Conservation (phyloP, 2,797 vertebrate genomes). For the Bothrops alternatus region DNA sequence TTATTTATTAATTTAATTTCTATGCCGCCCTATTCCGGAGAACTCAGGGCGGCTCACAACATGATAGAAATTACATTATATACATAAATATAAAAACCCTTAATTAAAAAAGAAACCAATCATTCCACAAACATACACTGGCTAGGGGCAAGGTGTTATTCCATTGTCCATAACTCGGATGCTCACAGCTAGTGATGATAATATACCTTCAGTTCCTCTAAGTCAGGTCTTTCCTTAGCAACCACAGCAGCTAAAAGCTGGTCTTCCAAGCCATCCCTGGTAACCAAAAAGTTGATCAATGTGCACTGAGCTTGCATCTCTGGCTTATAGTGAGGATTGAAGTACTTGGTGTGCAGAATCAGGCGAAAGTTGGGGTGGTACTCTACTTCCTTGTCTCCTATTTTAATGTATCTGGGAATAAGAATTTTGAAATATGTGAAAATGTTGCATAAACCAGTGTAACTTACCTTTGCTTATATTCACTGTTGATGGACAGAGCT, state of each 20-base stretch:
- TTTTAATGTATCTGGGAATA: conserved; percentile 66
- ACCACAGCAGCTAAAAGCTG: conserved; percentile 75
- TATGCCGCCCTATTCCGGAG: too few species aligned
- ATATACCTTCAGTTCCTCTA: conserved; percentile 72
- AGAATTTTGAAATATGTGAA: background rate
- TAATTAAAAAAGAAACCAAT: too few species aligned
- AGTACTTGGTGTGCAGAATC: conserved; percentile 75
- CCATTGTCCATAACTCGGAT: background rate
- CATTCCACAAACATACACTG: too few species aligned
- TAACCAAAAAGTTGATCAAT: conserved; percentile 77
- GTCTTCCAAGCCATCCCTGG: conserved; percentile 74
- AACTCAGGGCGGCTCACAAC: too few species aligned
- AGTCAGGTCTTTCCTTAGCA: conserved; percentile 72
- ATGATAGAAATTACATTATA: too few species aligned
- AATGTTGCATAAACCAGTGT: background rate
- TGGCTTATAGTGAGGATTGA: conserved; percentile 76
- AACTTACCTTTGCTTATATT: background rate
- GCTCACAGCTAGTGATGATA: rapidly evolving
- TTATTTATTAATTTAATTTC: too few species aligned
- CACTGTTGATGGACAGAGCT: background rate
- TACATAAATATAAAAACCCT: too few species aligned
- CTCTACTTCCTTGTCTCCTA: conserved; percentile 75
- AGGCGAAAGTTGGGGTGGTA: conserved; percentile 71
- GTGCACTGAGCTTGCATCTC: conserved; percentile 80
- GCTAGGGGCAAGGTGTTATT: too few species aligned